Percentiles rank a stretch among this genome's conserved stretches.
These are phyloP conservation scores for Leptodactylus fuscus DNA, from an alignment of 2,113 vertebrate species.

Conservation along the genomic window DNA sequence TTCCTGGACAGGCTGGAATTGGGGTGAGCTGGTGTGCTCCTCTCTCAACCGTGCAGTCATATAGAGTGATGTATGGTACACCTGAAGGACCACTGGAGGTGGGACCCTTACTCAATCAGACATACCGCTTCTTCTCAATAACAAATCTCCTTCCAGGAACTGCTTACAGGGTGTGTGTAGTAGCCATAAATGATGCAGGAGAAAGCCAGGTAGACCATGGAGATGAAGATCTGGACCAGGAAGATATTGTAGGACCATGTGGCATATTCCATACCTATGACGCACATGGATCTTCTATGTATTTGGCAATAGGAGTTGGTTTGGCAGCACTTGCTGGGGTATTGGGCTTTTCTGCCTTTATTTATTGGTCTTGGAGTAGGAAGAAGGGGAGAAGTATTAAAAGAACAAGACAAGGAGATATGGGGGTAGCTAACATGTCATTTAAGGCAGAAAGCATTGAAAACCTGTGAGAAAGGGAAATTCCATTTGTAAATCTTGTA, in stretches of 20 bases:
- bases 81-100: background rate
- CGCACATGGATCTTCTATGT: slow-evolving; percentile 46
- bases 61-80: slow-evolving; percentile 64
- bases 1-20: background rate
- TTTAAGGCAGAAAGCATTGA: slow-evolving; percentile 39
- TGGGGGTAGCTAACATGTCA: slow-evolving; percentile 45
- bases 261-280: slow-evolving; percentile 51
- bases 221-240: background rate
- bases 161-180: slow-evolving; percentile 66
- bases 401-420: background rate
- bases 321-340: slow-evolving; percentile 59
- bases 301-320: slow-evolving; percentile 57
- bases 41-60: slow-evolving; percentile 64
- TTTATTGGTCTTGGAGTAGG: slow-evolving; percentile 67
- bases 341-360: slow-evolving; percentile 57
- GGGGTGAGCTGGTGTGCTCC: slow-evolving; percentile 70
- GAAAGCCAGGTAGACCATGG: slow-evolving; percentile 34
- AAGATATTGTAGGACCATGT: slow-evolving; percentile 63
- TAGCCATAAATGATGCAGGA: slow-evolving; percentile 66
- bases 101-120: slow-evolving; percentile 59
- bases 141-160: slow-evolving; percentile 59
- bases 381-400: background rate
- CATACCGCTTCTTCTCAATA: slow-evolving; percentile 61
- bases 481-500: slow-evolving; percentile 18
- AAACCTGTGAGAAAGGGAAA: too few relatives aligned